These are phyloP conservation scores for Tragelaphus scriptus DNA, from an alignment of 2,113 vertebrate species.

Conservation along the genomic window DNA sequence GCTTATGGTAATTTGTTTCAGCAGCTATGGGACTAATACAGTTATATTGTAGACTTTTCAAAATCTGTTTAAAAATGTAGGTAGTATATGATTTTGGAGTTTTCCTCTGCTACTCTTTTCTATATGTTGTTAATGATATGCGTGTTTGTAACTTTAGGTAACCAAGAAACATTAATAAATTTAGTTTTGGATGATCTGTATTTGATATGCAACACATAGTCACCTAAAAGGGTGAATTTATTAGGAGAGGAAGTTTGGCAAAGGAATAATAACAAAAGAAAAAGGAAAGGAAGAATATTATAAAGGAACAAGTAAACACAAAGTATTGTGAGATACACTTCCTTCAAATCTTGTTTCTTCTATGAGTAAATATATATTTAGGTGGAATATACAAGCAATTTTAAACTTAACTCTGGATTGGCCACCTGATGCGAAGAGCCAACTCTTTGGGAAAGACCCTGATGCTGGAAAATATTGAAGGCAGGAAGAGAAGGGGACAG, in stretches of 20 bases:
- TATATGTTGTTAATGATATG: not conserved
- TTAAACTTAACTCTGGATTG: not conserved
- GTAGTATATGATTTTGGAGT: not conserved
- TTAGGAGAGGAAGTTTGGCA: not conserved
- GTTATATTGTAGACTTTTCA: not conserved
- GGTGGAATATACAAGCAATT: not conserved
- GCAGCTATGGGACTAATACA: not conserved
- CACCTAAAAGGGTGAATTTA: not conserved
- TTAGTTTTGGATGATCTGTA: not conserved
- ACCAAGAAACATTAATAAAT: not conserved
- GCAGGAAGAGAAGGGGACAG: not conserved
- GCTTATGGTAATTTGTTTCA: not conserved
- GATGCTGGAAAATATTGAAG: not conserved
- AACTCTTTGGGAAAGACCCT: not conserved
- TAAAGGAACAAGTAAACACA: not conserved
- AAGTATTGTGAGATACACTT: not conserved
- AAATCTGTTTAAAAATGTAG: not conserved
- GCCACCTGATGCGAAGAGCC: not conserved
- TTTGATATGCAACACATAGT: not conserved
- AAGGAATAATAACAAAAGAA: not conserved
- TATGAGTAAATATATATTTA: not conserved
- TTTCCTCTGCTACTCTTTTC: not conserved
- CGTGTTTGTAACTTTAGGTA: not conserved
- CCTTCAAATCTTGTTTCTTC: not conserved
- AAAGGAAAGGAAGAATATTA: not conserved